Percentiles rank a stretch among this genome's conserved stretches.
Conservation (phyloP, 2,888 invertebrate genomes). For the Caenorhabditis japonica region DNA sequence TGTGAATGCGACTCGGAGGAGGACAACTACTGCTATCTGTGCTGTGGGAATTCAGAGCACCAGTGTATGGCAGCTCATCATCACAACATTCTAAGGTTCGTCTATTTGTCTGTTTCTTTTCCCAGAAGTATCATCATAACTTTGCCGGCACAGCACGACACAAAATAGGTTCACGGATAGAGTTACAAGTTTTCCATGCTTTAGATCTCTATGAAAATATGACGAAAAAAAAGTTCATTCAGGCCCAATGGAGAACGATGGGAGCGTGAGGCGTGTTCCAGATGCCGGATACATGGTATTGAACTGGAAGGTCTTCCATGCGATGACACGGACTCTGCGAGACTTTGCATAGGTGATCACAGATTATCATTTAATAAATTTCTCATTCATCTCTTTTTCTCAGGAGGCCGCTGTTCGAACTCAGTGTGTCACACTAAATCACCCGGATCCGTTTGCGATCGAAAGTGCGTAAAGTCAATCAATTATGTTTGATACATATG, state of each 20-base stretch:
- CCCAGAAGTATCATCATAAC: constrained; percentile 40
- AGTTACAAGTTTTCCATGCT: constrained; percentile 11
- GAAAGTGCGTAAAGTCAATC: constrained; percentile 65
- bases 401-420: constrained; percentile 75
- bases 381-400: constrained; percentile 11
- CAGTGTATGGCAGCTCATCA: constrained; percentile 76
- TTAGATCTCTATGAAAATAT: too few relatives aligned
- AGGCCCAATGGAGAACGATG: constrained; percentile 77
- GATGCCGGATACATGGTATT: constrained; percentile 74
- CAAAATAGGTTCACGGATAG: neutral
- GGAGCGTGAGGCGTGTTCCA: constrained; percentile 75
- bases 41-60: constrained; percentile 74
- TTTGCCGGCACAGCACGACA: neutral
- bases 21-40: constrained; percentile 77
- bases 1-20: constrained; percentile 76
- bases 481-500: too few relatives aligned
- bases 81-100: constrained; percentile 74
- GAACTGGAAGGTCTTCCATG: constrained; percentile 76
- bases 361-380: constrained; percentile 19
- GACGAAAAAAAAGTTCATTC: too few relatives aligned
- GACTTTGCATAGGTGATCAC: constrained; percentile 70
- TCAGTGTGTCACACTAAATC: constrained; percentile 75
- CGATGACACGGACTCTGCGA: constrained; percentile 75
- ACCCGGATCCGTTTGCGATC: constrained; percentile 75
- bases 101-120: constrained; percentile 8